phyloP scores from a whole-genome alignment of 2,888 invertebrate genomes.

The Ormyrus labotus region DNA sequence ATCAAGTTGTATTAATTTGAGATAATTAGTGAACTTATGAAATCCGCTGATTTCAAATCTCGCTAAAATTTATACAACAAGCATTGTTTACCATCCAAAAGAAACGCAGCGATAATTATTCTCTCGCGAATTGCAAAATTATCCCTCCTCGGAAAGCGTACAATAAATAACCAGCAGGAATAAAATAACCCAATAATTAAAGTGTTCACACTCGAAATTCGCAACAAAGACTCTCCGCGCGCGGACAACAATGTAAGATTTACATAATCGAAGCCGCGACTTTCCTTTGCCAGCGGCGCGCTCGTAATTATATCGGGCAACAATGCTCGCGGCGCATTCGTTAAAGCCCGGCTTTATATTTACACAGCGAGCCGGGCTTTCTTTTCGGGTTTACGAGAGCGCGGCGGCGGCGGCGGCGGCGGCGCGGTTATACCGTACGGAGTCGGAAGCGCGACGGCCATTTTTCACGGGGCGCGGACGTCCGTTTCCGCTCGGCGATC shows the following conservation, averaged over 20 bases:
- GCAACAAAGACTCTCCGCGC: neutral
- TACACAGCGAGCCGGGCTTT: conserved; percentile 6
- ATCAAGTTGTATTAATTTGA: too few relatives aligned
- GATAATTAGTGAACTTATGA: too few relatives aligned
- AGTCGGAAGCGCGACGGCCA: conserved; percentile 69
- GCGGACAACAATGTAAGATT: neutral
- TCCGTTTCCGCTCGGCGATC: conserved; percentile 71
- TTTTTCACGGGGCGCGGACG: conserved; percentile 72
- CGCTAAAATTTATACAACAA: too few relatives aligned
- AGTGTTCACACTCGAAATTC: neutral
- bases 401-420: too few relatives aligned
- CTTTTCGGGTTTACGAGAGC: conserved; percentile 31
- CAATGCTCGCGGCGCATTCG: conserved; percentile 8
- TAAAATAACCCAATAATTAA: too few relatives aligned
- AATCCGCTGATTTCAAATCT: too few relatives aligned
- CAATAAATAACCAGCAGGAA: too few relatives aligned
- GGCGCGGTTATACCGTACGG: neutral
- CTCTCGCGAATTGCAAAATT: too few relatives aligned
- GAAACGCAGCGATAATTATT: too few relatives aligned
- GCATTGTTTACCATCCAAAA: too few relatives aligned
- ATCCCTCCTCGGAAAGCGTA: too few relatives aligned
- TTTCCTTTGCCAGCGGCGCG: neutral
- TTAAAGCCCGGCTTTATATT: neutral
- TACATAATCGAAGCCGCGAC: neutral
- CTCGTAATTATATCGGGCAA: neutral